phyloP scores from a whole-genome alignment of 2,888 invertebrate genomes.

The Aleiodes testaceus region DNA sequence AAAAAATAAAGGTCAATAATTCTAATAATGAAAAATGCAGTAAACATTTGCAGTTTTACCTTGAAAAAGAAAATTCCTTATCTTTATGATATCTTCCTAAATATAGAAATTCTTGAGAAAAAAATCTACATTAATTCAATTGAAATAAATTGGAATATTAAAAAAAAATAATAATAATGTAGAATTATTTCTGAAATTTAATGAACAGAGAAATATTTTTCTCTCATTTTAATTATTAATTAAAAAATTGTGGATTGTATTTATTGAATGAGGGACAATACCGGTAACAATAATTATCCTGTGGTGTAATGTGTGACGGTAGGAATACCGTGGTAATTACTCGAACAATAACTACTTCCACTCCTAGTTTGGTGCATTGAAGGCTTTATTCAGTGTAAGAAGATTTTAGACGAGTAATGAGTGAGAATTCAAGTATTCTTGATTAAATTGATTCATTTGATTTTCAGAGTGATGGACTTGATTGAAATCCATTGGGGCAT shows the following conservation, averaged over 20 bases:
- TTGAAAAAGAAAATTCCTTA: no score
- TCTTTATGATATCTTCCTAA: no score
- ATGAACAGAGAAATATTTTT: not conserved
- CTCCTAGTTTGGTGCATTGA: conserved; percentile 39
- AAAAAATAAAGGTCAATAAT: no score
- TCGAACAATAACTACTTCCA: conserved; percentile 55
- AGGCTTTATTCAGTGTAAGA: not conserved
- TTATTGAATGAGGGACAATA: conserved; percentile 20
- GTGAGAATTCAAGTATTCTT: not conserved
- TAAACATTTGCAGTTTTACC: no score
- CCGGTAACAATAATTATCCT: conserved; percentile 55
- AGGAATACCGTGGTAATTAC: conserved; percentile 51
- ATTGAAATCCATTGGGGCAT: conserved; percentile 5
- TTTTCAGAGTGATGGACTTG: conserved; percentile 6
- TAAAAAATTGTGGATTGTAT: conserved; percentile 5
- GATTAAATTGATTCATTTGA: not conserved
- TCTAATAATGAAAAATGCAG: no score
- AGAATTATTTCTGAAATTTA: no score
- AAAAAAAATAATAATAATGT: no score
- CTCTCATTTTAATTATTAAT: not conserved
- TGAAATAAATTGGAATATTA: no score
- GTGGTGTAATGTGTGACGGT: conserved; percentile 59
- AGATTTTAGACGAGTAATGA: not conserved
- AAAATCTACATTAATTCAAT: no score
- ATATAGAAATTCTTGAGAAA: no score